A percentile compares a stretch with the other conserved stretches of the same genome.
Evolutionary conservation across 2,888 invertebrate genomes (phyloP).

Genomic region (Heterodera filipjevi): DNA sequence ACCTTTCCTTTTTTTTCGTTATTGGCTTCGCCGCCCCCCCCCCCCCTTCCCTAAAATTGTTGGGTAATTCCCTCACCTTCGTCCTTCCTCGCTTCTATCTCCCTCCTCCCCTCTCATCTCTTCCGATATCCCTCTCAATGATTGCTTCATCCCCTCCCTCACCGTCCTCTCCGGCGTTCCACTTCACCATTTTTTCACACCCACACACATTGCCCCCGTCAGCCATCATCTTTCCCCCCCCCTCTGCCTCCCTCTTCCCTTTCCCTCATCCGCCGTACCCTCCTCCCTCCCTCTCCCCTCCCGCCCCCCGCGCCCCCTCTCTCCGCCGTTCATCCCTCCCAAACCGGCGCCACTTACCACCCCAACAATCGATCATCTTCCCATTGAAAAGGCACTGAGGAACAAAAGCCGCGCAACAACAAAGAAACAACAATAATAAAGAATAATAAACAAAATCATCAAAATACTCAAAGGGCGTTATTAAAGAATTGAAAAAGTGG

Average conservation of each 20-base stretch:
- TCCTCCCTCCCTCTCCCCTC: not conserved
- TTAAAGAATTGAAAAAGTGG: not conserved
- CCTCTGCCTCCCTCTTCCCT: not conserved
- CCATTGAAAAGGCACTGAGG: slow-evolving; percentile 9
- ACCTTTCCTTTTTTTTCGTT: too few relatives aligned
- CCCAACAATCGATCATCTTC: slow-evolving; percentile 9
- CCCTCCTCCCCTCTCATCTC: not conserved
- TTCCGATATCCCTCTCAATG: not conserved
- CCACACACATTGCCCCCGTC: not conserved
- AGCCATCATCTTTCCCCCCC: not conserved
- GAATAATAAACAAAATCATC: not conserved
- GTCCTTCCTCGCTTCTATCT: too few relatives aligned
- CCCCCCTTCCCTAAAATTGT: too few relatives aligned
- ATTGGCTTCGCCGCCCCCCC: too few relatives aligned
- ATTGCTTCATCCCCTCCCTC: not conserved
- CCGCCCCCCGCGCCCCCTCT: not conserved
- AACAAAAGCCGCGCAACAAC: slow-evolving; percentile 12
- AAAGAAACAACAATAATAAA: slow-evolving; percentile 1
- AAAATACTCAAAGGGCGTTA: not conserved
- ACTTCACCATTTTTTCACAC: not conserved
- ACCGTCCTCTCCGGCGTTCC: not conserved
- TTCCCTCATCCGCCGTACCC: not conserved
- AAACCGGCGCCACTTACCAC: slow-evolving; percentile 12
- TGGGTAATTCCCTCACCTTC: too few relatives aligned
- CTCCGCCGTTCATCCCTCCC: not conserved